A percentile compares a stretch with the other conserved stretches of the same genome.
Conservation (phyloP, 2,888 invertebrate genomes). For the Lepidochitona cinerea region DNA sequence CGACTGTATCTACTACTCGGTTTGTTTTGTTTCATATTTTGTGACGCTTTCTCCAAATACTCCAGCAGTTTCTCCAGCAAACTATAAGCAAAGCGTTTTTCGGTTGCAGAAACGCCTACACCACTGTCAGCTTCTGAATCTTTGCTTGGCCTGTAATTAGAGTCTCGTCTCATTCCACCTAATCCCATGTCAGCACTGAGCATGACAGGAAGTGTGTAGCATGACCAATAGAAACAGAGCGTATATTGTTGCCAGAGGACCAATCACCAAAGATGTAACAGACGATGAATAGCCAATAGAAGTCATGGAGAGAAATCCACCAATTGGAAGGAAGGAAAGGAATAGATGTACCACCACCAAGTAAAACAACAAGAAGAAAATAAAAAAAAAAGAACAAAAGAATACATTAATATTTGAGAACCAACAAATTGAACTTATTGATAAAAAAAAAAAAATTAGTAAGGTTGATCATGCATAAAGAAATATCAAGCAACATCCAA, state of each 20-base stretch:
- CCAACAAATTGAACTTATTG: no score
- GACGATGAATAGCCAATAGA: no score
- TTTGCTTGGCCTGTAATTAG: slow-evolving; percentile 58
- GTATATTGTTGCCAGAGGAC: no score
- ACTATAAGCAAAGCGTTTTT: slow-evolving; percentile 96
- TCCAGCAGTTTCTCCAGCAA: slow-evolving; percentile 95
- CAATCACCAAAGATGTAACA: no score
- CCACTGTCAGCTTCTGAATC: slow-evolving; percentile 62
- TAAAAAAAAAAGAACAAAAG: slow-evolving; percentile 16
- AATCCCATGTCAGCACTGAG: not conserved
- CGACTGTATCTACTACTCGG: slow-evolving; percentile 97
- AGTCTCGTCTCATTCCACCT: slow-evolving; percentile 36
- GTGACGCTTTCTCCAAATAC: slow-evolving; percentile 95
- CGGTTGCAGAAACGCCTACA: slow-evolving; percentile 79
- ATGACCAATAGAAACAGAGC: no score
- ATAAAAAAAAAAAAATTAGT: no score
- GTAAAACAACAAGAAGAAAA: slow-evolving; percentile 14
- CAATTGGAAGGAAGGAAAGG: slow-evolving; percentile 12
- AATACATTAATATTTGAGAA: no score
- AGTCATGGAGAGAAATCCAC: no score
- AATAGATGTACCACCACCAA: slow-evolving; percentile 14
- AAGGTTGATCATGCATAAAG: no score
- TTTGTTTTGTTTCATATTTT: slow-evolving; percentile 86
- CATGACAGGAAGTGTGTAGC: no score
- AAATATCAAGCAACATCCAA: no score